Base-by-base conservation (phyloP, 2,888 invertebrate genomes). In the Nomada ferruginata region DNA sequence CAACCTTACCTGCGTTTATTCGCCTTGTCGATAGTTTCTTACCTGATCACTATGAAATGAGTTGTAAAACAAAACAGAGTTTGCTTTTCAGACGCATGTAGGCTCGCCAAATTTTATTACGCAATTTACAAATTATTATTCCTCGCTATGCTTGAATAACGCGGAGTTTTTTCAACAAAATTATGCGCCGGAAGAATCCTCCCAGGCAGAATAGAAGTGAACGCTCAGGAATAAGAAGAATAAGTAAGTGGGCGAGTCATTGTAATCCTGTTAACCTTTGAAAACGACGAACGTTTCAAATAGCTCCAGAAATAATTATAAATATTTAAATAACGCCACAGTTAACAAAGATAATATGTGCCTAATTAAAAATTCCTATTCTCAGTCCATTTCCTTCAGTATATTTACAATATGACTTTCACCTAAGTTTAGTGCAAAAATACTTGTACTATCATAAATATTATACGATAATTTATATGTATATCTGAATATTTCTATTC, bases 101-200 rank as follows among this genome's bases (percentile, higher is more conserved):
- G 23, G 2, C 29, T 44, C 55, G 52, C 57, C 23, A 78, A 80
- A 68, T 72, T 80, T 36, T 36, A 7, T 36, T 36, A 36, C 29
- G 15, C n/a, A 53, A 3, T 60, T 13, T 55, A 47, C 13, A 70
- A 71, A 79, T 79, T 63, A 55, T 63, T 63, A 2, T 57, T 26
- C 20, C 29, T 23, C 26, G 52, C 57, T 36, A 75, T 82, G 75
- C 52, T 75, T 44, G 75, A 42, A 66, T 44, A n/a, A 10, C 18
- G 10, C 15, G 23, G 2, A 44, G 63, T n/a, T 47, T 18, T 0
- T 23, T 57, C 57, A 18, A 13, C 13, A 18, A 52, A 80, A 80
- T 44, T 20, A 82, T 82, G 82, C 75, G 70, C 23, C 70, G 63
- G 1, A 82, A 80, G 36, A 76, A 52, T 59, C 52, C 3, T 5